Evolutionary conservation across 1,140 invertebrate genomes (phyloP), one percentile per base, ranked within the genome.

Genomic region (Brachionus rubens): DNA sequence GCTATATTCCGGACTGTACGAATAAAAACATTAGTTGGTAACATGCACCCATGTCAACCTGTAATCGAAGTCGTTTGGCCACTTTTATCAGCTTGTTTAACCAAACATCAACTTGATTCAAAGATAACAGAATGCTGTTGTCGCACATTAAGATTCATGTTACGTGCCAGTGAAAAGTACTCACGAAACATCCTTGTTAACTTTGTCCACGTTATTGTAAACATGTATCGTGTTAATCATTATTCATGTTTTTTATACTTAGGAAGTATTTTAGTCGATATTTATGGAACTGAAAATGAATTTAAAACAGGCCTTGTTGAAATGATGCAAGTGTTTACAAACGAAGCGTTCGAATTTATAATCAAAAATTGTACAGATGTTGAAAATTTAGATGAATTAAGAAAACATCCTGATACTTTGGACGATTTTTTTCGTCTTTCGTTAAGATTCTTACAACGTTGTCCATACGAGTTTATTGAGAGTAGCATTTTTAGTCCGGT

Each of bases 211-310:
- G 65, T 46, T 9, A 92, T 98, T 81, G 90, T 94, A 0, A 82
- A 86, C 47, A 86, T 96, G n/a, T 99, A 98, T 84, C 84, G 87
- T 19, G 78, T 86, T 19, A 89, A 92, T 82, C 89, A 91, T 78
- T 94, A 98, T 84, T 95, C 93, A 65, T 97, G 94, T 85, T 92
- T 96, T 82, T 88, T 98, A 2, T 98, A 98, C 82, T 87, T 98
- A 59, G 92, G 91, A 6, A 94, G 92, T 78, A 94, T 99, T 80
- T 85, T 99, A 48, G 94, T 97, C 10, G 94, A 98, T 85, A 94
- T 96, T 85, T 96, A 94, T 82, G 92, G 90, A 1, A 83, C 83
- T 1, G 89, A 91, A 79, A 81, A 86, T 0, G 87, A 87, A 5
- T 92, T 91, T 81, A 87, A 91, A 7, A 81, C 86, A 21, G 90